Evolutionary conservation across 1,140 invertebrate species (phyloP), one percentile per base, ranked within the genome.

Genomic region (Teleopsis dalmanni): DNA sequence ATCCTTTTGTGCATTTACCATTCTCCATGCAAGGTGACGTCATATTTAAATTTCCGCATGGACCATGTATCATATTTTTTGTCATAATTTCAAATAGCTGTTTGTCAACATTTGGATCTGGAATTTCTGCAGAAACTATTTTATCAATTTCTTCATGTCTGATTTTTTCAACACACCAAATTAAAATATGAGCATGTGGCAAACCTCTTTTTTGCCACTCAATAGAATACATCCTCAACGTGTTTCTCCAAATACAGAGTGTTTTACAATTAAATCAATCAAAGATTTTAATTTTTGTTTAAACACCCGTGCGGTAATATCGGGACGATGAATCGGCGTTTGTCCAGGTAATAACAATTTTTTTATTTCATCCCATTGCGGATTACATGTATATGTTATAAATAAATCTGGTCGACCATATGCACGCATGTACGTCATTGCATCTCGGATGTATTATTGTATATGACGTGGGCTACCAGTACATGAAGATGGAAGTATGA

Each of bases 21-120:
- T 40, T 40, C 10, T 40, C 22, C 38, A 40, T 40, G 22, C 38
- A 40, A 19, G 38, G n/a, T n/a, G n/a, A n/a, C n/a, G n/a, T n/a
- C n/a, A n/a, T n/a, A n/a, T n/a, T n/a, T n/a, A n/a, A n/a, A 14
- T 40, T 11, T 11, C 73, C 76, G 61, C 75, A 78, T 40, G 74
- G 76, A 19, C 76, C 75, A 71, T 78, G 76, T 50, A 77, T 74
- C 75, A 77, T 76, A 47, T 72, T 66, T 47, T 34, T 52, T 7
- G 42, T 45, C 3, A 63, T 62, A 34, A 50, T 40, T 23, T 45
- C 34, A 25, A 40, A 45, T 22, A 78, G 51, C 25, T 41, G 14
- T 52, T 61, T 65, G 61, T 79, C 70, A 43, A 13, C 58, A 40
- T 53, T 29, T 31, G 41, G 41, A 70, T 78, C 68, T 33, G 78